These are phyloP conservation scores for Petrolisthes manimaculis DNA, from an alignment of 2,888 invertebrate species.

Conservation along the genomic window DNA sequence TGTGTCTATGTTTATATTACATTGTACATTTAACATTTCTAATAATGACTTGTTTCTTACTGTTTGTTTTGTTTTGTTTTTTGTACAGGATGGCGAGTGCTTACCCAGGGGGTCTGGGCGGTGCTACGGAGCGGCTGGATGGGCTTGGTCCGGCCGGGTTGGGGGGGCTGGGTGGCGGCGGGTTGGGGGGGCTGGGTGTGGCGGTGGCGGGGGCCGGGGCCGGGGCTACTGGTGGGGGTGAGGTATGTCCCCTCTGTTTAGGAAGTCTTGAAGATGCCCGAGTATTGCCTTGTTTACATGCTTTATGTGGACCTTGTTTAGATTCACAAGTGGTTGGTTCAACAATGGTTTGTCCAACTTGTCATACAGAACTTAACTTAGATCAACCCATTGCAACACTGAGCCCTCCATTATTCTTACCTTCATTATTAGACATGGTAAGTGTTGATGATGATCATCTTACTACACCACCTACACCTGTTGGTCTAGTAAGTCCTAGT, in stretches of 20 bases:
- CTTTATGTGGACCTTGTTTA: constrained; percentile 70
- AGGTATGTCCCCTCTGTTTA: constrained; percentile 69
- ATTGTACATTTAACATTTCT: not conserved
- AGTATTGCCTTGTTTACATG: constrained; percentile 70
- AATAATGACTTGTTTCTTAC: not conserved
- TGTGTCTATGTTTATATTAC: not conserved
- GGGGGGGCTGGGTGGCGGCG: constrained; percentile 43
- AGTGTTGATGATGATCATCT: constrained; percentile 66
- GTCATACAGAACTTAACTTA: constrained; percentile 70
- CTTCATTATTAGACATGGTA: constrained; percentile 67
- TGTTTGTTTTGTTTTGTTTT: not conserved
- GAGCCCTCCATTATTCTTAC: constrained; percentile 38
- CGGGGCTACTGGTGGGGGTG: constrained; percentile 1
- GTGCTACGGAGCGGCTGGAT: constrained; percentile 49
- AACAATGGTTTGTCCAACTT: constrained; percentile 70
- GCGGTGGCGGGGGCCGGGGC: constrained; percentile 30
- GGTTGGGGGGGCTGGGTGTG: constrained; percentile 45
- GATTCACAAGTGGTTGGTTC: constrained; percentile 66
- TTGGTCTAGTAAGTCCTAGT: constrained; percentile 17
- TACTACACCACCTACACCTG: constrained; percentile 30
- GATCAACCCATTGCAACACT: constrained; percentile 65
- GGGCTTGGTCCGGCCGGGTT: constrained; percentile 48
- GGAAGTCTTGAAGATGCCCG: constrained; percentile 69
- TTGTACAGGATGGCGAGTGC: constrained; percentile 57
- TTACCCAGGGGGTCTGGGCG: constrained; percentile 51